Percentiles rank a stretch among this genome's conserved stretches.
These are phyloP conservation scores for Cephalotes varians DNA, from an alignment of 2,888 invertebrate species.

Conservation along the genomic window DNA sequence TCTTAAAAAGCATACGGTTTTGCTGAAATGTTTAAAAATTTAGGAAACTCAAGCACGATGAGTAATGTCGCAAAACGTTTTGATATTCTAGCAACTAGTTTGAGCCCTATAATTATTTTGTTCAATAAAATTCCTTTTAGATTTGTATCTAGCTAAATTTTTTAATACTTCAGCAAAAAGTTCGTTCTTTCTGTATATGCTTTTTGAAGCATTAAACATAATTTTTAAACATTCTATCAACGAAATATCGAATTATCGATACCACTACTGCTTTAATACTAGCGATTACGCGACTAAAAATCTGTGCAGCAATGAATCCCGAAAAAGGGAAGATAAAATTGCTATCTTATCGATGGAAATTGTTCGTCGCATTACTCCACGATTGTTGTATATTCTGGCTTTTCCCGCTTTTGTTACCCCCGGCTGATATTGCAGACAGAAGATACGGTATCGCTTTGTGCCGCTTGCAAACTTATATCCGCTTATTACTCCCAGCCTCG, in stretches of 20 bases:
- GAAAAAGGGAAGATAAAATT: background rate
- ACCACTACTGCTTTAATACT: background rate
- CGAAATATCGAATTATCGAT: background rate
- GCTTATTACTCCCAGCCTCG: slow-evolving; percentile 50
- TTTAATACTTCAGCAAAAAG: no score
- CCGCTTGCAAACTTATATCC: slow-evolving; percentile 53
- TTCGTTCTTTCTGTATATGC: no score
- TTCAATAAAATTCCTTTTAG: no score
- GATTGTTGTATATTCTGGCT: slow-evolving; percentile 31
- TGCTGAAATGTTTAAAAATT: no score
- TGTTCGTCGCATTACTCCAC: slow-evolving; percentile 9
- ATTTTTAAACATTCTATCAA: background rate
- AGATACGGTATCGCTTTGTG: slow-evolving; percentile 51
- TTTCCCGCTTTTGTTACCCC: slow-evolving; percentile 47
- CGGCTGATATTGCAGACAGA: slow-evolving; percentile 53
- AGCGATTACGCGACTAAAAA: background rate
- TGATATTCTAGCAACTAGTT: no score
- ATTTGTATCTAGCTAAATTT: no score
- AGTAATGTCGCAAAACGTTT: no score
- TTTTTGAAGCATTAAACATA: background rate
- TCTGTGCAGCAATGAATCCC: background rate
- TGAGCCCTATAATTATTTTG: no score
- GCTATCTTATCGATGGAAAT: slow-evolving; percentile 46
- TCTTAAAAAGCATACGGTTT: no score
- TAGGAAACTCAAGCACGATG: no score